Conservation (phyloP, 2,888 invertebrate genomes). For the Lymantria monacha region DNA sequence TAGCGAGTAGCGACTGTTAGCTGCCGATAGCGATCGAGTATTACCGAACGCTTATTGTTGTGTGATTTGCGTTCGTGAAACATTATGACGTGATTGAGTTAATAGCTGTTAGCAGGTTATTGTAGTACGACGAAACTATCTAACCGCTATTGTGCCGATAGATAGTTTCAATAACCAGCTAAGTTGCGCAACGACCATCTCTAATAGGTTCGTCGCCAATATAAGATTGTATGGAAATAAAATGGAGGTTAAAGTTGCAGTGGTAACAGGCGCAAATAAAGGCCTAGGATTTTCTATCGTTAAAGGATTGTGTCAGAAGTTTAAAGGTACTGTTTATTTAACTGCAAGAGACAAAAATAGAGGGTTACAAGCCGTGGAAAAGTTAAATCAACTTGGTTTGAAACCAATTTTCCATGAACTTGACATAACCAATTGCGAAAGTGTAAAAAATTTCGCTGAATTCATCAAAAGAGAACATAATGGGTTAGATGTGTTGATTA, state of each 20-base stretch:
- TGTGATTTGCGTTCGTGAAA: no score
- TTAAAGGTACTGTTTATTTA: constrained; percentile 86
- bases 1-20: no score
- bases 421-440: constrained; percentile 84
- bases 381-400: constrained; percentile 79
- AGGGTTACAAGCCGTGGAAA: constrained; percentile 82
- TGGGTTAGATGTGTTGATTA: constrained; percentile 87
- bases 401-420: constrained; percentile 85
- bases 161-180: no score
- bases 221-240: constrained; percentile 7
- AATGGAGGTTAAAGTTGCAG: constrained; percentile 64
- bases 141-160: no score
- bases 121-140: no score
- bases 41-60: no score
- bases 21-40: no score
- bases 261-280: constrained; percentile 87
- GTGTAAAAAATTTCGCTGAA: constrained; percentile 81
- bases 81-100: no score
- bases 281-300: constrained; percentile 87
- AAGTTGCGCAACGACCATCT: no score
- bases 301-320: constrained; percentile 84
- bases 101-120: no score
- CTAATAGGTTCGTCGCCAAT: no score
- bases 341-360: constrained; percentile 83
- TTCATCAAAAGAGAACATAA: constrained; percentile 83